Evolutionary conservation across 2,888 invertebrate species (phyloP), one percentile per base, ranked within the genome.

Genomic region (Lasioglossum oenotherae): DNA sequence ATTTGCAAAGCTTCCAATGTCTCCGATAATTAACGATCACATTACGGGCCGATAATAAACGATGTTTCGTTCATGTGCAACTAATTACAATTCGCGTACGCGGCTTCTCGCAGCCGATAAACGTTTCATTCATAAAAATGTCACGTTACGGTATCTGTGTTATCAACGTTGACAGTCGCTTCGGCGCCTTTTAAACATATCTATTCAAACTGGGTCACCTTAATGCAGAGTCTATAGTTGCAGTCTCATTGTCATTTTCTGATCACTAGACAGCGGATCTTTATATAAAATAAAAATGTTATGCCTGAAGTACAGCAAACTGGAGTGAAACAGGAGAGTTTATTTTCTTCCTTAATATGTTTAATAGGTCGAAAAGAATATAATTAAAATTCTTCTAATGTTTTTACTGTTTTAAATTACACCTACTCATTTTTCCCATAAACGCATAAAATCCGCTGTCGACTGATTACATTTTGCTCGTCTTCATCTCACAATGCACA

Each of bases 171-270:
- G 41, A 46, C 64, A 38, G 44, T 49, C 71, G 53, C 60, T 80
- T 67, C 23, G 14, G 23, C 31, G 77, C 64, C 38, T 60, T 64
- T 80, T 86, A 81, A 81, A 84, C 80, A 80, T 85, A 84, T 57
- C 78, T 78, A 81, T 73, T 27, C 74, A 72, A 86, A 67, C 72
- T 84, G 73, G 84, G 81, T 86, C 84, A 72, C 57, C 16, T 38
- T 38, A 41, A 35, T 6, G 2, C 71, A 78, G 75, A 84, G 71
- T 49, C 67, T 73, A 72, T 85, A 57, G 19, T 76, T 49, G 27
- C n/a, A 60, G 46, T 74, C 64, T 41, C 76, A 67, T 49, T 69
- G 53, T 38, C 69, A 14, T 38, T n/a, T 19, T 38, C 27, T 6
- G 46, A 64, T 49, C 23, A 8, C 19, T 35, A 35, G 35, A 35